Evolutionary conservation across 2,888 invertebrate species (phyloP), one percentile per base, ranked within the genome.

Genomic region (Hyposoter dolosus): DNA sequence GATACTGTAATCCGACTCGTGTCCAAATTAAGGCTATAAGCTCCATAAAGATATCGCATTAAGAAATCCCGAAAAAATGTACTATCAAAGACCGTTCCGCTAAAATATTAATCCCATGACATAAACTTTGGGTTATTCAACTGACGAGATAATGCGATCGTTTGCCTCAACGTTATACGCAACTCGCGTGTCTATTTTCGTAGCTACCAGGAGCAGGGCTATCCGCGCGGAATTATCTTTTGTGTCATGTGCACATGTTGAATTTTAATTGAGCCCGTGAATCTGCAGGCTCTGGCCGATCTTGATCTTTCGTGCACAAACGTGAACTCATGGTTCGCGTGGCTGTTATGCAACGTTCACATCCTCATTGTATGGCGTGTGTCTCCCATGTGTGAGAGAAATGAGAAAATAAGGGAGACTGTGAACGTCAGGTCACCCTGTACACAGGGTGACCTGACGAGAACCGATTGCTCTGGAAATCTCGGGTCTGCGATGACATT

Each of bases 221-320:
- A 84, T 84, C 68, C 77, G 87, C 77, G 87, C 77, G 87, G 89
- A 88, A 89, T 89, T 83, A 76, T 72, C 72, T 79, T 74, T 47
- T 80, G 87, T 85, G 85, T 88, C 88, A 88, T 88, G 87, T 82
- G 79, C 84, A 84, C 84, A 80, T 82, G 86, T 84, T 87, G 89
- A 89, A 88, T 89, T 88, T 88, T 88, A 89, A 89, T 88, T 88
- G 86, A 89, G 86, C 86, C 82, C 79, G 84, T 83, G 87, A 86
- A 87, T 88, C 81, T 65, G 15, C 85, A 82, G 68, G 19, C 76
- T 66, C 68, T 3, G 23, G 60, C 32, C 47, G 69, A 78, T 85
- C 85, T 79, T 79, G 82, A 74, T 79, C 65, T 74, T 78, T 68
- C 40, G 56, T 47, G 65, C 28, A 40, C 66, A 53, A 56, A 12